Conservation (phyloP, 2,797 vertebrate species). For the Myiotriccus ornatus region DNA sequence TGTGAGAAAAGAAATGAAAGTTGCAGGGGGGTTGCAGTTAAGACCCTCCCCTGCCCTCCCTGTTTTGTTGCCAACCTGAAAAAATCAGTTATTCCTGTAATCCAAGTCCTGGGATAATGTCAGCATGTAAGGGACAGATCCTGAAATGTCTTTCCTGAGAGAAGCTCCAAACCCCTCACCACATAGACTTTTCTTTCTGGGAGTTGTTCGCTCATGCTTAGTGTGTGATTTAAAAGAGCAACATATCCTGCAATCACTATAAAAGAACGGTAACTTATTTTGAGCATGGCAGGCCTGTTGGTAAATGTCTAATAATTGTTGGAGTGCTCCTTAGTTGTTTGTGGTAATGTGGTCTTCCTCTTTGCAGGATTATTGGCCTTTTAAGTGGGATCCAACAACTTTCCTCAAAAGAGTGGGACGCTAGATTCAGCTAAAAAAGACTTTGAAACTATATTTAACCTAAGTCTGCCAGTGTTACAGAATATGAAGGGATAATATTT, state of each 20-base stretch:
- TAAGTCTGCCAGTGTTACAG: constrained; percentile 38
- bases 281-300: background rate
- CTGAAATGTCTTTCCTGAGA: background rate
- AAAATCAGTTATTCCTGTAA: background rate
- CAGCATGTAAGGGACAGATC: background rate
- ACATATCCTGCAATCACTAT: background rate
- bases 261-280: background rate
- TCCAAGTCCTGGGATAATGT: background rate
- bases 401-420: constrained; percentile 63
- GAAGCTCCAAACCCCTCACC: too few species aligned
- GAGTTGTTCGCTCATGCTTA: background rate
- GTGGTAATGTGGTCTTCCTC: constrained; percentile 64
- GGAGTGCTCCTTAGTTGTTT: constrained; percentile 39
- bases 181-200: background rate
- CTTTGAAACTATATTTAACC: constrained; percentile 68
- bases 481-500: constrained; percentile 25
- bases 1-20: background rate
- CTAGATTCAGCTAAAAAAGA: constrained; percentile 46
- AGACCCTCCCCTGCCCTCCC: background rate
- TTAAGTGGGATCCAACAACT: constrained; percentile 63
- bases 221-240: constrained; percentile 5
- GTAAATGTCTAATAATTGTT: constrained; percentile 48
- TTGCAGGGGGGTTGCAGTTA: background rate
- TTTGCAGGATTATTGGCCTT: constrained; percentile 57
- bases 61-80: background rate